Evolutionary conservation across 2,888 invertebrate species (phyloP).

Genomic region (Venusia cambrica): DNA sequence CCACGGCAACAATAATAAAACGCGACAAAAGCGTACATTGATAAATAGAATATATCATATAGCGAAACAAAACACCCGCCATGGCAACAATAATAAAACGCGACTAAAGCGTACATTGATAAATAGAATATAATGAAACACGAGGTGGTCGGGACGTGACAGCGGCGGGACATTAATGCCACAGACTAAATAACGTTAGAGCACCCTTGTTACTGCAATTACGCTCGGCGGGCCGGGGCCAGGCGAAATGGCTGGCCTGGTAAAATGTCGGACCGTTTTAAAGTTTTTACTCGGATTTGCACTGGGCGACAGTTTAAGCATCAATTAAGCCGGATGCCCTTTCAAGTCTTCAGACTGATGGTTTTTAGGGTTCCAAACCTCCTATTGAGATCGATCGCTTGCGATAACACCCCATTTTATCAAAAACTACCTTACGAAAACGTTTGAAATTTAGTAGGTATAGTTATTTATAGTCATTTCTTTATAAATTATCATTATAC

Average conservation of each 20-base stretch:
- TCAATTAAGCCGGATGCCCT: constrained; percentile 49
- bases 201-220: constrained; percentile 76
- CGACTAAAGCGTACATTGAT: constrained; percentile 49
- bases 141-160: constrained; percentile 58
- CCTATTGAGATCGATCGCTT: too few species aligned
- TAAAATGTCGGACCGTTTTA: constrained; percentile 59
- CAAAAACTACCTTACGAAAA: too few species aligned
- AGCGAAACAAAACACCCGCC: constrained; percentile 7
- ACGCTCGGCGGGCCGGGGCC: constrained; percentile 44
- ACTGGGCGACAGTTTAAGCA: constrained; percentile 53
- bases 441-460: too few species aligned
- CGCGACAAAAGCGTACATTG: constrained; percentile 48
- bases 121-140: constrained; percentile 67
- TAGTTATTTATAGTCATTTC: too few species aligned
- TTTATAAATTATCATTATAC: too few species aligned
- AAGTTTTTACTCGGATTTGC: constrained; percentile 60
- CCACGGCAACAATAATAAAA: constrained; percentile 30
- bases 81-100: constrained; percentile 31
- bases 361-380: too few species aligned
- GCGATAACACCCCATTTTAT: too few species aligned
- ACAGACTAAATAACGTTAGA: constrained; percentile 73
- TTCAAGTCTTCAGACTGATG: constrained; percentile 37
- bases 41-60: constrained; percentile 18
- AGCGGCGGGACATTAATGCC: constrained; percentile 64
- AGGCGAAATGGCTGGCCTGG: constrained; percentile 48